phyloP scores from a whole-genome alignment of 2,888 invertebrate genomes.

The Stenoptilia bipunctidactyla region DNA sequence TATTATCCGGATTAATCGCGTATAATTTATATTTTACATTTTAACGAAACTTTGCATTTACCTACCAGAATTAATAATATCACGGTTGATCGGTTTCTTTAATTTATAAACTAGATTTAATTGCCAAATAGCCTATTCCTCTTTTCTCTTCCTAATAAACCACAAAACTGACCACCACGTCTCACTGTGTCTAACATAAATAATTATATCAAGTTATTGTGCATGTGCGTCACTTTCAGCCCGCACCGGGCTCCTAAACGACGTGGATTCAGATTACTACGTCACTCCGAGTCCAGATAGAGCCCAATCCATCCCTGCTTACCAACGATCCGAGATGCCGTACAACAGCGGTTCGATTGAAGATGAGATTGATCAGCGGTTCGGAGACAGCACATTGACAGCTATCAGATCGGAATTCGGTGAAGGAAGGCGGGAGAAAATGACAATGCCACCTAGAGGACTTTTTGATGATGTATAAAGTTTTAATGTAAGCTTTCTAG shows the following conservation, averaged over 20 bases:
- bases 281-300: constrained; percentile 58
- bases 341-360: constrained; percentile 39
- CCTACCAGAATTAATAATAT: too few species aligned
- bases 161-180: too few species aligned
- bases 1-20: too few species aligned
- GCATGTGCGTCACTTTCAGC: constrained; percentile 71
- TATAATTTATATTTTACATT: too few species aligned
- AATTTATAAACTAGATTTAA: too few species aligned
- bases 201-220: constrained; percentile 45
- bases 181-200: neutral
- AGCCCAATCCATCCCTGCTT: constrained; percentile 24
- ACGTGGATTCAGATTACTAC: constrained; percentile 83
- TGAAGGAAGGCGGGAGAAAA: constrained; percentile 44
- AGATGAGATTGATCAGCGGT: constrained; percentile 74
- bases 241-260: constrained; percentile 81
- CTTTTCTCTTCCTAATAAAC: too few species aligned
- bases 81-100: too few species aligned
- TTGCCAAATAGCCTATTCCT: too few species aligned
- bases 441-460: constrained; percentile 80
- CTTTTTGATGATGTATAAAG: constrained; percentile 85
- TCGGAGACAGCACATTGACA: constrained; percentile 74
- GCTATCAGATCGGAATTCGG: constrained; percentile 36
- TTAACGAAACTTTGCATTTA: too few species aligned
- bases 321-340: constrained; percentile 36
- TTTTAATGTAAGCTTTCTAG: too few species aligned